phyloP scores from a whole-genome alignment of 2,888 invertebrate genomes.

The Diachrysia chrysitis region DNA sequence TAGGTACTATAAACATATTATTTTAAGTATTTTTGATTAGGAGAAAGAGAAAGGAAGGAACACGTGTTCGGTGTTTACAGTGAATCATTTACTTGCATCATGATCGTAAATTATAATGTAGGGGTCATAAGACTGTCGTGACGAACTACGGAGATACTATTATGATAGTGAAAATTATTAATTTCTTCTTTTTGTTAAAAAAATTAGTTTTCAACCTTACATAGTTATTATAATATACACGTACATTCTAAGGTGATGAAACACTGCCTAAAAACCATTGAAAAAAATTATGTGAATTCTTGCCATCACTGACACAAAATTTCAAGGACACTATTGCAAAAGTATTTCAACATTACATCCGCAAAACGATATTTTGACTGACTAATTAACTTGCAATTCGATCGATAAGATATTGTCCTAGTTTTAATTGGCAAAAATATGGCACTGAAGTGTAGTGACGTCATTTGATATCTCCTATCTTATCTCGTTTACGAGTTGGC shows the following conservation, averaged over 20 bases:
- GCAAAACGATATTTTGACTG: slow-evolving; percentile 50
- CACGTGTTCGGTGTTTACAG: slow-evolving; percentile 1
- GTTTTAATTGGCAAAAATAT: slow-evolving; percentile 26
- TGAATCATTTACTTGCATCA: neutral
- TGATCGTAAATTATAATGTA: neutral
- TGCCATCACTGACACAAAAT: neutral
- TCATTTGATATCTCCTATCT: slow-evolving; percentile 46
- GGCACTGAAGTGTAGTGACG: slow-evolving; percentile 46
- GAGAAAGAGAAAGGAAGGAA: neutral
- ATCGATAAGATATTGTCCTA: slow-evolving; percentile 48
- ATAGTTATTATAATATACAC: no score
- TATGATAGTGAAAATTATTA: neutral
- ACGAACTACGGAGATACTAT: neutral
- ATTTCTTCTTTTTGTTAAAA: no score
- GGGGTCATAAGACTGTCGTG: neutral
- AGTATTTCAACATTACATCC: slow-evolving; percentile 41
- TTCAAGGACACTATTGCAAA: slow-evolving; percentile 15
- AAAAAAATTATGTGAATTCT: neutral
- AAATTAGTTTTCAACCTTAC: no score
- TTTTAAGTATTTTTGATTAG: neutral
- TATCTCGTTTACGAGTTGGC: slow-evolving; percentile 37
- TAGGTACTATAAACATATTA: neutral
- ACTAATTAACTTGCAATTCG: slow-evolving; percentile 59
- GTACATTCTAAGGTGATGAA: neutral
- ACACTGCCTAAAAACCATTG: neutral